These are phyloP conservation scores for Lepas anatifera DNA, from an alignment of 2,888 invertebrate species.

Conservation along the genomic window DNA sequence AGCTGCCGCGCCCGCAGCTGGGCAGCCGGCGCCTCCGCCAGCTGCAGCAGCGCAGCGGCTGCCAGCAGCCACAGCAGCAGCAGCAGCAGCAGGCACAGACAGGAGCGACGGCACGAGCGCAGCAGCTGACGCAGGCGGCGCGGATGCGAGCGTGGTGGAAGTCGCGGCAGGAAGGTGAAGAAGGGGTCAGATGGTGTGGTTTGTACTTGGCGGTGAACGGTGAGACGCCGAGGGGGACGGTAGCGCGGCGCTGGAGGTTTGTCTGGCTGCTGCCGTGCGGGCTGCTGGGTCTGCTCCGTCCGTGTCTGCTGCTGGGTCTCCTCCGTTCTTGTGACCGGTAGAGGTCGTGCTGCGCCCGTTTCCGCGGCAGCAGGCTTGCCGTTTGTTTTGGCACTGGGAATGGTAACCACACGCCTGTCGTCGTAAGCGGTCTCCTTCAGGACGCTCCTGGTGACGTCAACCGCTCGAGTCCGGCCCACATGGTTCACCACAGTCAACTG, in stretches of 20 bases:
- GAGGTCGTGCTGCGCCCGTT: not conserved
- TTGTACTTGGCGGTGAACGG: not conserved
- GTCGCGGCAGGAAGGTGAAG: not conserved
- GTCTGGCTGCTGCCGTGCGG: not conserved
- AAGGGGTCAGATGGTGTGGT: not conserved
- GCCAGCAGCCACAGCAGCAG: conserved; percentile 4
- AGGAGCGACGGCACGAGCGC: not conserved
- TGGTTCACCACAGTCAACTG: not conserved
- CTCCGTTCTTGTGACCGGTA: not conserved
- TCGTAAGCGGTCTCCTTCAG: not conserved
- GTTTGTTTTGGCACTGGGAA: not conserved
- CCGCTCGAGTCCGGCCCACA: not conserved
- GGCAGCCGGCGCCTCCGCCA: not conserved
- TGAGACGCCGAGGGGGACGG: not conserved
- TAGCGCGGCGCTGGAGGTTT: not conserved
- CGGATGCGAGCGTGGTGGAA: not conserved
- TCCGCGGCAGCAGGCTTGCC: not conserved
- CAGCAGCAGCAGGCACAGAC: not conserved
- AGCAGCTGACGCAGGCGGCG: not conserved
- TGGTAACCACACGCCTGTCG: not conserved
- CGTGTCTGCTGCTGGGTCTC: not conserved
- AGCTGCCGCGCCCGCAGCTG: not conserved
- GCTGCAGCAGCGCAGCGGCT: conserved; percentile 1
- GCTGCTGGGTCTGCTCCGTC: not conserved
- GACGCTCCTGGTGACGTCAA: not conserved